Percentiles rank a stretch among this genome's conserved stretches.
phyloP scores from a whole-genome alignment of 2,113 vertebrate species.

The Eolophus roseicapilla region DNA sequence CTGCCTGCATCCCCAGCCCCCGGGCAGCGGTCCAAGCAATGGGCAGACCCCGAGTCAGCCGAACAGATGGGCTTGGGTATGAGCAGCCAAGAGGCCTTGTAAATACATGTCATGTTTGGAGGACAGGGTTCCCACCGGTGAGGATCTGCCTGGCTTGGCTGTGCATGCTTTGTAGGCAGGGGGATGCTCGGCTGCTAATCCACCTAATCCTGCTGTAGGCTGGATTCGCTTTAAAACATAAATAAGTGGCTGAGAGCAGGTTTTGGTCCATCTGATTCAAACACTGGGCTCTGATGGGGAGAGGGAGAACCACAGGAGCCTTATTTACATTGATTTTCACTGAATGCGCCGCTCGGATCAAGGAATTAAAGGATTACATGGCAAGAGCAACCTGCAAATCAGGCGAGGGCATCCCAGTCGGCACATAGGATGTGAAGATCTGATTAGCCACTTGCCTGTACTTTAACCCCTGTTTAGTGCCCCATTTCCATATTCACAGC shows the following conservation, averaged over 20 bases:
- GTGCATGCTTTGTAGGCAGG: neutral
- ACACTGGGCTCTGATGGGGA: neutral
- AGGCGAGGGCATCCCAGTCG: neutral
- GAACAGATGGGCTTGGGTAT: conserved; percentile 11
- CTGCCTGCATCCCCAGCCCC: neutral
- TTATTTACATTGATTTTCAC: conserved; percentile 44
- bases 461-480: neutral
- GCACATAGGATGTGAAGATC: neutral
- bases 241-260: conserved; percentile 25
- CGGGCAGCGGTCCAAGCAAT: neutral
- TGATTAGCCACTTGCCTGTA: neutral
- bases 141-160: neutral
- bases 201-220: conserved; percentile 44
- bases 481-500: neutral
- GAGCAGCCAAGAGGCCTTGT: conserved; percentile 41
- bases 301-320: neutral
- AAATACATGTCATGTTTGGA: neutral
- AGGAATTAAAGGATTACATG: conserved; percentile 30
- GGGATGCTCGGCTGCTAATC: conserved; percentile 50
- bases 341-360: conserved; percentile 11
- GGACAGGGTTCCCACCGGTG: neutral
- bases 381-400: neutral
- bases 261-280: conserved; percentile 40
- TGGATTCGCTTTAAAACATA: conserved; percentile 35
- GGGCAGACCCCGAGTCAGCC: neutral